Evolutionary conservation across 2,888 invertebrate species (phyloP).

Genomic region (Escarpia spicata): DNA sequence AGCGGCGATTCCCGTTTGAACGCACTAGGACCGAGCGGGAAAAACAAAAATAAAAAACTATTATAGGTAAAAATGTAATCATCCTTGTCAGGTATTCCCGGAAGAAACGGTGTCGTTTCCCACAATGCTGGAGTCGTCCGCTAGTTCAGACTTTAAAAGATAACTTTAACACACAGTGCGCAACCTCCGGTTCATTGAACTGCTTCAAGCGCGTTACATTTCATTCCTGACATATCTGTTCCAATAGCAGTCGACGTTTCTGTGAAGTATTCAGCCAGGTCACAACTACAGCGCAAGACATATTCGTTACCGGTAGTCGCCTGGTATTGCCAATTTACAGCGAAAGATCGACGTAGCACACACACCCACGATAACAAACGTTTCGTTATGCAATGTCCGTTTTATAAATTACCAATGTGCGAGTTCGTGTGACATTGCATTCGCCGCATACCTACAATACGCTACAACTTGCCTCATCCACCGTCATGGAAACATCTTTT

Average conservation of each 20-base stretch:
- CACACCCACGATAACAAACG: too few species aligned
- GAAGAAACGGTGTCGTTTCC: not conserved
- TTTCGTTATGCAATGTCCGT: not conserved
- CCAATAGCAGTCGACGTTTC: not conserved
- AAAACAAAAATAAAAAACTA: not conserved
- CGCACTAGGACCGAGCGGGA: not conserved
- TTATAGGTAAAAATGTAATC: not conserved
- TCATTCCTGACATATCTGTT: not conserved
- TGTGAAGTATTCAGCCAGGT: too few species aligned
- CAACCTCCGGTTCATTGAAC: not conserved
- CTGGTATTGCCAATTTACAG: too few species aligned
- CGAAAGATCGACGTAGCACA: too few species aligned
- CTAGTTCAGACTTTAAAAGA: not conserved
- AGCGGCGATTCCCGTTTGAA: not conserved
- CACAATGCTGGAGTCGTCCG: not conserved
- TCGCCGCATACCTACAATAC: not conserved
- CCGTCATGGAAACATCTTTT: not conserved
- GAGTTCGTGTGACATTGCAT: not conserved
- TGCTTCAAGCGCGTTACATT: too few species aligned
- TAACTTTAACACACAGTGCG: not conserved
- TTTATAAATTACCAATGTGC: not conserved
- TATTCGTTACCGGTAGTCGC: too few species aligned
- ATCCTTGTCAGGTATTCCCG: not conserved
- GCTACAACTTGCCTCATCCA: not conserved
- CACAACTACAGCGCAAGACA: too few species aligned